phyloP scores from a whole-genome alignment of 2,797 vertebrate species.

The Catostomus latipinnis region DNA sequence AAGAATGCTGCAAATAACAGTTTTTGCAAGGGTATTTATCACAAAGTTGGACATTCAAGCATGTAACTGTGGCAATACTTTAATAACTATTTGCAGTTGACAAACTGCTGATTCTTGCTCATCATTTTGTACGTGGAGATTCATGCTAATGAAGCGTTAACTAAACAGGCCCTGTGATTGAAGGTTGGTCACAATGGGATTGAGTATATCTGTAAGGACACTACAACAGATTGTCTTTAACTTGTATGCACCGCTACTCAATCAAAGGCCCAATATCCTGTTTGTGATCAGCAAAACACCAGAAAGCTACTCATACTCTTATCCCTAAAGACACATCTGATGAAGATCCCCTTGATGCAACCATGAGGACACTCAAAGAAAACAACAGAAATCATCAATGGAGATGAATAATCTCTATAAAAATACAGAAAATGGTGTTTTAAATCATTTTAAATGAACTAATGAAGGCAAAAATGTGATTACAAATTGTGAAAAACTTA shows the following conservation, averaged over 20 bases:
- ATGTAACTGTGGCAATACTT: background rate
- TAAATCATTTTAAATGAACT: background rate
- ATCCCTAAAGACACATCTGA: slow-evolving; percentile 55
- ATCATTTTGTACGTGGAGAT: slow-evolving; percentile 18
- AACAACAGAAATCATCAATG: slow-evolving; percentile 18
- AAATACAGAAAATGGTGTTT: background rate
- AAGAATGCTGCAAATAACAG: too few relatives aligned
- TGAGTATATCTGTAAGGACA: slow-evolving; percentile 49
- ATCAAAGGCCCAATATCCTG: slow-evolving; percentile 55
- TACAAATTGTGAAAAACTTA: too few relatives aligned
- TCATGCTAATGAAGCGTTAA: slow-evolving; percentile 57
- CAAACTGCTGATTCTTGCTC: slow-evolving; percentile 17
- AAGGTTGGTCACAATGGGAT: slow-evolving; percentile 58
- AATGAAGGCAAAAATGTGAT: too few relatives aligned
- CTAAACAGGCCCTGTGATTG: slow-evolving; percentile 50
- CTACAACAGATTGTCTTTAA: slow-evolving; percentile 55
- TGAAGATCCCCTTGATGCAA: slow-evolving; percentile 53
- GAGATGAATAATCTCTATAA: slow-evolving; percentile 19
- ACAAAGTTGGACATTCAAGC: too few relatives aligned
- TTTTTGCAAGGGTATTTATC: too few relatives aligned
- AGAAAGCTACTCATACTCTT: slow-evolving; percentile 50
- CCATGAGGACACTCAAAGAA: slow-evolving; percentile 40
- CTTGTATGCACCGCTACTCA: slow-evolving; percentile 55
- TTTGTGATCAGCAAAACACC: slow-evolving; percentile 51
- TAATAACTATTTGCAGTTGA: slow-evolving; percentile 9